These are phyloP conservation scores for Arnoldichthys spilopterus DNA, from an alignment of 2,797 vertebrate genomes.

Conservation along the genomic window DNA sequence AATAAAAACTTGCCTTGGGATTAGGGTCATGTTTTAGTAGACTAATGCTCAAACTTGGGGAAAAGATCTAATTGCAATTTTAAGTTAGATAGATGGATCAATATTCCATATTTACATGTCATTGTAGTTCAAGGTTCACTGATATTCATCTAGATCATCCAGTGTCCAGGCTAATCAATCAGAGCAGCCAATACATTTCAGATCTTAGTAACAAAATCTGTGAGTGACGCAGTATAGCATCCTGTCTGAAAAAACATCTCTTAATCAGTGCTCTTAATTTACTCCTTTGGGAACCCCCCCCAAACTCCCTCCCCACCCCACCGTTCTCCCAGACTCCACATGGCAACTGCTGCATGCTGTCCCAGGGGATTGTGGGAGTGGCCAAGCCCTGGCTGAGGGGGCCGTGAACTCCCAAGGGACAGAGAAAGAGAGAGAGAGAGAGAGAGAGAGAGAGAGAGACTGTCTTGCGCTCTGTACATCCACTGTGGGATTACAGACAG, in stretches of 20 bases:
- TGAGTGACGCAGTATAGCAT: conserved; percentile 18
- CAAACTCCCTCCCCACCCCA: not conserved
- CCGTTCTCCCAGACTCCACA: conserved; percentile 7
- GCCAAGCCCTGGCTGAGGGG: conserved; percentile 30
- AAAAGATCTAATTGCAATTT: too few species aligned
- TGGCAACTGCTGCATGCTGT: conserved; percentile 44
- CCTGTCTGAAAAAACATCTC: conserved; percentile 40
- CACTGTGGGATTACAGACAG: conserved; percentile 78
- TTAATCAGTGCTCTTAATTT: conserved; percentile 45
- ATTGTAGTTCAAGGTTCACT: too few species aligned
- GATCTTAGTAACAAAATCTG: too few species aligned
- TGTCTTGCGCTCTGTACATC: conserved; percentile 58
- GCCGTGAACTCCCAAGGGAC: conserved; percentile 12
- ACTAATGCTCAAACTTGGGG: too few species aligned
- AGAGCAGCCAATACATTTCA: too few species aligned
- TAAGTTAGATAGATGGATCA: too few species aligned
- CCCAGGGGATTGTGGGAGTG: conserved; percentile 46
- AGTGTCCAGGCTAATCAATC: not conserved
- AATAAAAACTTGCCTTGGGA: too few species aligned
- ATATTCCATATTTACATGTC: too few species aligned
- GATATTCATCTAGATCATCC: too few species aligned
- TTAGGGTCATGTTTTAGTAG: too few species aligned
- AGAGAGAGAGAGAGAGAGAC: conserved; percentile 41
- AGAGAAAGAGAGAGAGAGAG: conserved; percentile 28
- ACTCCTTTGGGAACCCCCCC: conserved; percentile 18